Evolutionary conservation across 35 echinoderm and acorn worm genomes (phyloP), one percentile per base, ranked within the genome.

Genomic region (Amphiura filiformis): DNA sequence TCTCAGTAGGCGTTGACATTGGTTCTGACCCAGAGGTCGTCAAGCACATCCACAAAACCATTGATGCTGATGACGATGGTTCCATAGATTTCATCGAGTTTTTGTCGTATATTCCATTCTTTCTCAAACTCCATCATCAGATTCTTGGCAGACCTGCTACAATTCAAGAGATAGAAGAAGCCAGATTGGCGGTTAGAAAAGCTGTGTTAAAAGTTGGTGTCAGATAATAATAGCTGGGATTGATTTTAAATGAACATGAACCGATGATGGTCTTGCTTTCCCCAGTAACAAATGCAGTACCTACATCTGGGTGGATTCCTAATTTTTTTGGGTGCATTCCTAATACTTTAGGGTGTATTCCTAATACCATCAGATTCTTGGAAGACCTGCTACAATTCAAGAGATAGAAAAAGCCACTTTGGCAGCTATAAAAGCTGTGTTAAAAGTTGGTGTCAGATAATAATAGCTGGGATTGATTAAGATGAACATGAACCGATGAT

Each of bases 71-170:
- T 76, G 88, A 84, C 1, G 87, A 83, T 76, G 94, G 94, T 1
- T 87, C 87, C 49, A 91, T 97, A 32, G 94, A 97, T 37, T 97
- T 97, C 65, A 81, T 97, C 31, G 94, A 97, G 35, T 97, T 87
- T 76, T 75, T 97, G 31, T 87, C 94, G 18, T 97, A 90, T 79
- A 93, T 97, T 76, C 94, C 94, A 0, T 97, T 97, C 70, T 97
- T 97, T 65, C 56, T 93, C 57, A 97, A 93, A 79, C 80, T 97
- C 0, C 91, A 97, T 61, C 49, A 85, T 34, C 81, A 93, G 35
- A 90, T 97, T 70, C 40, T 93, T 28, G 91, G 94, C 0, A 83
- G 84, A 35, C 91, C 91, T 31, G 88, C 84, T 1, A 80, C 91
- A 22, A 36, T 97, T 32, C 80, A 87, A 28, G 94, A 90, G 36